A percentile compares a stretch with the other conserved stretches of the same genome.
Evolutionary conservation across 2,113 vertebrate genomes (phyloP).

Genomic region (Gnathonemus longibarbis): DNA sequence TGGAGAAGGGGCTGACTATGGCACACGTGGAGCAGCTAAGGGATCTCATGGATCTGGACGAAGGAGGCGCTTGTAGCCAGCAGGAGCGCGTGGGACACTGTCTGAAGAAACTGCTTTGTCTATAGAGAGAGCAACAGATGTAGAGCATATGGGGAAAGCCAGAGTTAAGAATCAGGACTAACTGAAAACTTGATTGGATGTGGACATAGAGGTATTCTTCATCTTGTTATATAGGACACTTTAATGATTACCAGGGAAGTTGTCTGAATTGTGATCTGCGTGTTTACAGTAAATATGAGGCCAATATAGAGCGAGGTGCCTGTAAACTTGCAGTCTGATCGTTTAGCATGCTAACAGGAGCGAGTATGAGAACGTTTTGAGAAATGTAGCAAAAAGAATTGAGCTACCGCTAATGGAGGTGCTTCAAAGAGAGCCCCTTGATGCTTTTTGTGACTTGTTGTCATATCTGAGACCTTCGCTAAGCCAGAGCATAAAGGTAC

Average conservation of each 20-base stretch:
- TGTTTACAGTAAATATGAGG: not conserved
- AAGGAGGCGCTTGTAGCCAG: not conserved
- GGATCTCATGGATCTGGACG: not conserved
- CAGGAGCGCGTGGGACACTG: not conserved
- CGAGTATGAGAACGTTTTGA: not conserved
- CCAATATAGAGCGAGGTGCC: not conserved
- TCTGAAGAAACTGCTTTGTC: not conserved
- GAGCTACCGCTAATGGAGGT: not conserved
- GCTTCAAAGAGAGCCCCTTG: not conserved
- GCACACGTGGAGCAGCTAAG: not conserved
- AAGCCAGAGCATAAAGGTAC: not conserved
- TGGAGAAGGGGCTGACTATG: not conserved
- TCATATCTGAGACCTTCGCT: not conserved
- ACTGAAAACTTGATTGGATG: not conserved
- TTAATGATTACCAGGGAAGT: not conserved
- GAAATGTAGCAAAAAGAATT: not conserved
- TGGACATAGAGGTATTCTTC: slow-evolving; percentile 6
- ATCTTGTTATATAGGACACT: not conserved
- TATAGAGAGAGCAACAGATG: not conserved
- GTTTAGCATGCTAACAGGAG: not conserved
- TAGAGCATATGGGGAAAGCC: not conserved
- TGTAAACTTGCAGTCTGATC: not conserved
- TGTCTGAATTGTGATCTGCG: not conserved
- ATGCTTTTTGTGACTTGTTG: not conserved
- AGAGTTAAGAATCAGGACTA: not conserved